Base-by-base conservation (phyloP, 2,113 vertebrate genomes). In the Phalacrocorax carbo region DNA sequence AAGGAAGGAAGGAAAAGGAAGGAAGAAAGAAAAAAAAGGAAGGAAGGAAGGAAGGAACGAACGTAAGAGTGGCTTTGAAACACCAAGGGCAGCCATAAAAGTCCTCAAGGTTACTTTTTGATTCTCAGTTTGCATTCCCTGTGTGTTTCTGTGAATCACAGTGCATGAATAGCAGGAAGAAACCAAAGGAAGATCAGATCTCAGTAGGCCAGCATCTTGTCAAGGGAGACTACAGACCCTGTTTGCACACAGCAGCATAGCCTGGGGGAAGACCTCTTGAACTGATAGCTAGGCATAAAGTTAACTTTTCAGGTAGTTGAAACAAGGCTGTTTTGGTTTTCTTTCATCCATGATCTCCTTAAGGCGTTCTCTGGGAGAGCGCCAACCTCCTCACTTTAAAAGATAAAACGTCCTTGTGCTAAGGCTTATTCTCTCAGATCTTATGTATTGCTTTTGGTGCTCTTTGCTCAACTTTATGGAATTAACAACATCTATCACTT, bases 21-120 rank as follows among this genome's bases (percentile, higher is more conserved):
- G 38, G 38, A 38, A 38, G 38, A 9, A 10, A 38, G 38, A 9
- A 9, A 10, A 38, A 9, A 9, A 38, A 38, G 38, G 38, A 38
- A 38, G 38, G 38, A 44, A 15, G 42, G 13, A 44, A 44, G 15
- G 42, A 44, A 15, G 15, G 42, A 44, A 44, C 11, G 42, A 44
- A 44, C 11, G 42, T 12, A 15, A 8, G 17, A 85, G 66, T 77
- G 82, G 86, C 87, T 96, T 96, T 94, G 82, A 96, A 96, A 85
- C 34, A 79, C 57, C 52, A 93, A 40, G 62, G 66, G 84, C 66
- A 91, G 87, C 29, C 11, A 38, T 79, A 40, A 44, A 79, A 95
- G 82, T 88, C 87, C 26, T 93, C 93, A 94, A 95, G 87, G 90
- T 96, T 94, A 66, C 58, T 58, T 93, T 96, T 52, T 80, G 87